Evolutionary conservation across 2,888 invertebrate species (phyloP), one percentile per base, ranked within the genome.

Genomic region (Dolomedes plantarius): DNA sequence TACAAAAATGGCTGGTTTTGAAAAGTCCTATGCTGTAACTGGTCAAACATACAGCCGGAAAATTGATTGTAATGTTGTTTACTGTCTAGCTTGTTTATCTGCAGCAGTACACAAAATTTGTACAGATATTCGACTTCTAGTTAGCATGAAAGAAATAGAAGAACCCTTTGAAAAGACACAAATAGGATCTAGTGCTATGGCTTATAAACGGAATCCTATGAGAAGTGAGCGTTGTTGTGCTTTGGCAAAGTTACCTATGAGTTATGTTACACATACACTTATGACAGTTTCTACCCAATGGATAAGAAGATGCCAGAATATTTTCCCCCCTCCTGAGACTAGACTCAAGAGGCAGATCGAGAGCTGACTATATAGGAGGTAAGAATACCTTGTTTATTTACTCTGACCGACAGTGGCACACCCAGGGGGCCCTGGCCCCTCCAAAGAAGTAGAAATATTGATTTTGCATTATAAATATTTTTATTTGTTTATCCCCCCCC

Each of bases 121-220:
- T 32, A 36, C 95, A 0, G 99, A 99, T 91, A 94, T 99, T 80
- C 94, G 99, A 72, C 93, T 99, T 11, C 91, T 99, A 71, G 98
- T 98, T 0, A 96, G 95, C 90, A 95, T 96, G 91, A 99, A 99
- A 91, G 99, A 99, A 92, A 90, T 99, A 0, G 98, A 99, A 90
- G 99, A 99, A 91, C 99, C 99, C 0, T 99, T 99, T 91, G 99
- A 99, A 91, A 93, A 93, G 29, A 95, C 96, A 0, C 99, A 99
- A 92, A 98, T 99, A 77, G 98, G 99, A 0, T 99, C 98, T 0
- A 98, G 98, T 87, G 99, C 99, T 0, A 99, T 99, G 99, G 95
- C 99, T 0, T 99, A 99, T 92, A 99, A 99, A 91, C 94, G 98
- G 74, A 99, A 99, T 91, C 99, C 99, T 0, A 99, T 99, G 98